Evolutionary conservation across 2,113 vertebrate genomes (phyloP), one percentile per base, ranked within the genome.

Genomic region (Chlorodrepanis virens): DNA sequence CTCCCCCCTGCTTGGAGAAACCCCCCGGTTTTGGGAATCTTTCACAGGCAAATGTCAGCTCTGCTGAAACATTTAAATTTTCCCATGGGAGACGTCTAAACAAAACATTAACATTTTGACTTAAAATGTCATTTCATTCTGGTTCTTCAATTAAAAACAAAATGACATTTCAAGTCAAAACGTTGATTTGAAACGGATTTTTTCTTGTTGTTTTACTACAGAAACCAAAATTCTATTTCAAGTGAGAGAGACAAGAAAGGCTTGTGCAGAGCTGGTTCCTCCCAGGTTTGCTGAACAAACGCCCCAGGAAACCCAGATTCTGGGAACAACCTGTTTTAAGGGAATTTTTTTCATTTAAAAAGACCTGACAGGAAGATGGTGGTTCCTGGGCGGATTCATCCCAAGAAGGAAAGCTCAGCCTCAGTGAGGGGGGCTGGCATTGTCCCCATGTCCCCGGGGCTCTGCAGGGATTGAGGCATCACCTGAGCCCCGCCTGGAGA

Each of bases 71-170:
- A 64, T 65, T 76, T 42, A 2, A 59, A 70, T 93, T 95, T 76
- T 94, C 87, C 90, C 87, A 59, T 56, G 93, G 84, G 94, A 96
- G 90, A 90, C 8, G 76, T 91, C 93, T 89, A 94, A 93, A 93
- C 95, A 94, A 96, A 97, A 93, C 94, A 94, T 95, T 94, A 95
- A 94, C 93, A 95, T 96, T 97, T 96, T 96, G 95, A 94, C 91
- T 96, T 85, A 76, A 96, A 96, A 96, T 95, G 93, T 96, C 92
- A 91, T 80, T 96, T 96, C 93, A 23, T 69, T 94, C 79, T 16
- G 67, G 75, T 89, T 95, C 90, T 80, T 87, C 93, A 94, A 91
- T 95, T 94, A 96, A 96, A 97, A 96, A 94, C 84, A 96, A 94
- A 95, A 94, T 93, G 91, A 95, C 95, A 95, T 96, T 96, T 96